Evolutionary conservation across 1,140 invertebrate species (phyloP).

Genomic region (Drosophila nannoptera): DNA sequence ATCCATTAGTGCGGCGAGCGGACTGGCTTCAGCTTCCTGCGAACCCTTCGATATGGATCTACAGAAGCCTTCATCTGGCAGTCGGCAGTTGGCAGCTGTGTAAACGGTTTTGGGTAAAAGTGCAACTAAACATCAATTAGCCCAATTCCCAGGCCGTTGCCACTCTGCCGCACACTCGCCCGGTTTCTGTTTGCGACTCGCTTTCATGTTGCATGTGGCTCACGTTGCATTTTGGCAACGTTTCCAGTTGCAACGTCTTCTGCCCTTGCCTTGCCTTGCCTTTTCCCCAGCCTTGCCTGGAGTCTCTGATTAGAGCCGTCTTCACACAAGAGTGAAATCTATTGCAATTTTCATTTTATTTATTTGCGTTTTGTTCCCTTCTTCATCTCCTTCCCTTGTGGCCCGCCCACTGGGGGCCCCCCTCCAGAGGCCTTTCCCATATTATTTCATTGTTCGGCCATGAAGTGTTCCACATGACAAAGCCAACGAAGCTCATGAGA

Average conservation of each 20-base stretch:
- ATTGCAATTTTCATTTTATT: constrained; percentile 72
- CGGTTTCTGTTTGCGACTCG: constrained; percentile 51
- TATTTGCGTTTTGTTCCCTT: constrained; percentile 28
- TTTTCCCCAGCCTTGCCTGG: constrained; percentile 44
- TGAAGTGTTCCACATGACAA: constrained; percentile 40
- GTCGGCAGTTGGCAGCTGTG: constrained; percentile 40
- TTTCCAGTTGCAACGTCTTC: constrained; percentile 35
- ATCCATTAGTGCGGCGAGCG: constrained; percentile 39
- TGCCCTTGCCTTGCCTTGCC: constrained; percentile 18
- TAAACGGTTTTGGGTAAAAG: constrained; percentile 73
- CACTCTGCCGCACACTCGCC: constrained; percentile 41
- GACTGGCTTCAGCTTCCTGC: neutral
- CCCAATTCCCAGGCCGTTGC: constrained; percentile 72
- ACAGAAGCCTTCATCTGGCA: constrained; percentile 28
- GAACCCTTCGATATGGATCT: constrained; percentile 45
- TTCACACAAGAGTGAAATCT: constrained; percentile 71
- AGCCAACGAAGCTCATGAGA: constrained; percentile 20
- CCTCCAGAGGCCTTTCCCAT: constrained; percentile 50
- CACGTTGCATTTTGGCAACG: constrained; percentile 69
- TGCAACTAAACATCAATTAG: constrained; percentile 78
- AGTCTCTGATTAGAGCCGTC: constrained; percentile 68
- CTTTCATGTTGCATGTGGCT: constrained; percentile 70
- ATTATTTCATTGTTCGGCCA: constrained; percentile 58
- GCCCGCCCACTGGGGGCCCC: constrained; percentile 13
- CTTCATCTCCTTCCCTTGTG: constrained; percentile 4